These are phyloP conservation scores for Drosophila kuntzei DNA, from an alignment of 2,888 invertebrate species.

Conservation along the genomic window DNA sequence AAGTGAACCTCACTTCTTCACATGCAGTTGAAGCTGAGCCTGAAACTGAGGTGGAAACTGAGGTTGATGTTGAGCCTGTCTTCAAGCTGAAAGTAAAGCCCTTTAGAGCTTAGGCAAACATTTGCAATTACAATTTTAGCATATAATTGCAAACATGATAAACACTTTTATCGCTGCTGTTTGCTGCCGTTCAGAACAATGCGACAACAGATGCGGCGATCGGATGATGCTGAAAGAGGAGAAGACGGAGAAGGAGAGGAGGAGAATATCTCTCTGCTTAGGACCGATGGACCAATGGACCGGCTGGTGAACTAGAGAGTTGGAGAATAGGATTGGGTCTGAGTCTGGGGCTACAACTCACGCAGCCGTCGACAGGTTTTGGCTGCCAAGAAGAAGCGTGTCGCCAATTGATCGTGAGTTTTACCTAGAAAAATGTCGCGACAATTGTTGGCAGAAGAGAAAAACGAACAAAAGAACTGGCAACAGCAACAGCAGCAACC, in stretches of 20 bases:
- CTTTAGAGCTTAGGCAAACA: constrained; percentile 76
- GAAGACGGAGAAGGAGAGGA: not conserved
- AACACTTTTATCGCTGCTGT: constrained; percentile 75
- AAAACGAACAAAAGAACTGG: constrained; percentile 37
- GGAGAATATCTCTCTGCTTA: not conserved
- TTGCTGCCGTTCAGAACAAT: constrained; percentile 52
- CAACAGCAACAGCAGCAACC: constrained; percentile 6
- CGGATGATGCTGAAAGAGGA: constrained; percentile 18
- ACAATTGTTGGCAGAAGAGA: constrained; percentile 71
- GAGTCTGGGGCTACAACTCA: constrained; percentile 60
- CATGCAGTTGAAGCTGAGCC: constrained; percentile 14
- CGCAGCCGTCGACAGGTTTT: constrained; percentile 67
- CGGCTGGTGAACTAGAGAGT: constrained; percentile 1
- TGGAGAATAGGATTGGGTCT: constrained; percentile 22
- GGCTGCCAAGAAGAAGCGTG: constrained; percentile 83
- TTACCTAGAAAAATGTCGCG: constrained; percentile 85
- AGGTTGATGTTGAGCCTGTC: constrained; percentile 5
- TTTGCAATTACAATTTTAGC: constrained; percentile 81
- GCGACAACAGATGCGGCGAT: constrained; percentile 46
- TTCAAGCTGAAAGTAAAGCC: constrained; percentile 67
- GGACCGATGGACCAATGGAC: not conserved
- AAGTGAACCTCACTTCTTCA: constrained; percentile 60
- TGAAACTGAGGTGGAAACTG: not conserved
- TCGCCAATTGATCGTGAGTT: constrained; percentile 85
- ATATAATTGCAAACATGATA: constrained; percentile 81